phyloP scores from a whole-genome alignment of 2,113 vertebrate species.

The Murina feae region DNA sequence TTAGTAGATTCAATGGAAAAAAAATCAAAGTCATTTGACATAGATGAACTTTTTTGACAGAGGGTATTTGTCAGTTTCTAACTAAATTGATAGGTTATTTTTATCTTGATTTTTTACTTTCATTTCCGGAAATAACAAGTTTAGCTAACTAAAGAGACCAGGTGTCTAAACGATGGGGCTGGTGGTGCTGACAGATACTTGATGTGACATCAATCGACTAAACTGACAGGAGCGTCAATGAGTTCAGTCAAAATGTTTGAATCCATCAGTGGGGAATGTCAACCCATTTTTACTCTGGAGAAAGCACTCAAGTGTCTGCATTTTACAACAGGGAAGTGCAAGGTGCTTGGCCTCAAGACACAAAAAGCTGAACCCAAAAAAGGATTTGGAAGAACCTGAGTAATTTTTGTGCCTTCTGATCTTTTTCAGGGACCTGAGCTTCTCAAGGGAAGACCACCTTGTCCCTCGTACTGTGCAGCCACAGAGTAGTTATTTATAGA shows the following conservation, averaged over 20 bases:
- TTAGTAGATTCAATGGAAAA: neutral
- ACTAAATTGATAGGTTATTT: conserved; percentile 61
- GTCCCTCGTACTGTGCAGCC: neutral
- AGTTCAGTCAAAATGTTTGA: conserved; percentile 69
- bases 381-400: neutral
- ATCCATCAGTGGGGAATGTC: neutral
- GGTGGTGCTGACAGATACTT: conserved; percentile 55
- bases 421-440: neutral
- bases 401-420: neutral
- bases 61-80: conserved; percentile 47
- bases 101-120: conserved; percentile 56
- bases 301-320: neutral
- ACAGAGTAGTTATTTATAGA: neutral
- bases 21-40: conserved; percentile 22
- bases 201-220: conserved; percentile 59
- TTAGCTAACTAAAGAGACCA: conserved; percentile 60
- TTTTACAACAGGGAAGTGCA: neutral
- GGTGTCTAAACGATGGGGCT: conserved; percentile 66
- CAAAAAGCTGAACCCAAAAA: neutral
- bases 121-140: conserved; percentile 63
- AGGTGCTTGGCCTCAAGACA: neutral
- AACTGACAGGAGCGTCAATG: conserved; percentile 57
- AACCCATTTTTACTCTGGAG: conserved; percentile 40
- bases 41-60: conserved; percentile 42
- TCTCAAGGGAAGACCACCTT: neutral